A percentile compares a stretch with the other conserved stretches of the same genome.
These are phyloP conservation scores for Uromys caudimaculatus DNA, from an alignment of 2,797 vertebrate species.

Conservation along the genomic window DNA sequence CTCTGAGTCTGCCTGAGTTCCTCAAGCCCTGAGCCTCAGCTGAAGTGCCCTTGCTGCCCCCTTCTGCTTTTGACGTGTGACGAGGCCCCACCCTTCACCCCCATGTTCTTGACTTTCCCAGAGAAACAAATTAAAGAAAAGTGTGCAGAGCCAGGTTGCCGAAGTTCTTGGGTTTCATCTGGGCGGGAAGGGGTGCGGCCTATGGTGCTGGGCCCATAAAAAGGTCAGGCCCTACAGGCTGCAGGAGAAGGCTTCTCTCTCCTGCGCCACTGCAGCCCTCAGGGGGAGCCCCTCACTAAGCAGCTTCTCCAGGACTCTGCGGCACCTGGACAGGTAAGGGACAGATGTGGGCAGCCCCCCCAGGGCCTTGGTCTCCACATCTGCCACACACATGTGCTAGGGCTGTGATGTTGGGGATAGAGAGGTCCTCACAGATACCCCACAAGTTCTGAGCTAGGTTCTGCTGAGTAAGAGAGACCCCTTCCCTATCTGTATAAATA, in stretches of 20 bases:
- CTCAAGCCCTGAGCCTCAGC: conserved; percentile 60
- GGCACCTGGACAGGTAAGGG: conserved; percentile 45
- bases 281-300: background rate
- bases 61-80: conserved; percentile 82
- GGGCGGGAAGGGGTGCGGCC: background rate
- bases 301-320: background rate
- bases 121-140: conserved; percentile 86
- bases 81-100: conserved; percentile 60
- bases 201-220: background rate
- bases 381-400: background rate
- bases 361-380: fast-evolving
- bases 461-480: no score
- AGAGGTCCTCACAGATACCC: background rate
- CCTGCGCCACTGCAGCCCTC: fast-evolving
- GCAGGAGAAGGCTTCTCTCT: fast-evolving
- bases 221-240: background rate
- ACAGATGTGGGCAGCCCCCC: no score
- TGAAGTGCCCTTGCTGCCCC: conserved; percentile 83
- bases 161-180: conserved; percentile 46
- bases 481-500: background rate
- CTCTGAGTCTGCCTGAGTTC: background rate
- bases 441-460: background rate
- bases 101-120: conserved; percentile 80
- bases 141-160: conserved; percentile 79
- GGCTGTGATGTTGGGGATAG: background rate